phyloP scores from a whole-genome alignment of 2,113 vertebrate species.

The Dipodomys stephensi region DNA sequence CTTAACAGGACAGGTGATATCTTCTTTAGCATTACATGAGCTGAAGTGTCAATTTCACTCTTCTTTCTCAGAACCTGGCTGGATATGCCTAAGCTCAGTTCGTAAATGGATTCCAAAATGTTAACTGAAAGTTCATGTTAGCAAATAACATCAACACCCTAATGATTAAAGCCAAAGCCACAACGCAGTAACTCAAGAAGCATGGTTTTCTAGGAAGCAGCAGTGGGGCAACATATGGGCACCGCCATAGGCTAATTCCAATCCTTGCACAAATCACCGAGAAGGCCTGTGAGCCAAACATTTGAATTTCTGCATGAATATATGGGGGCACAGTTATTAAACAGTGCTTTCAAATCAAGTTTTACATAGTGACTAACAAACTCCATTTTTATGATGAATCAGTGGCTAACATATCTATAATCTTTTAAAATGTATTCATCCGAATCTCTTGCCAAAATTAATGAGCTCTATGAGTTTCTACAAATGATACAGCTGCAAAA shows the following conservation, averaged over 20 bases:
- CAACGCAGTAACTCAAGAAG: not conserved
- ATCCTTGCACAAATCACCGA: not conserved
- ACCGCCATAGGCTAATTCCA: not conserved
- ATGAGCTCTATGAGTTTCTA: constrained; percentile 32
- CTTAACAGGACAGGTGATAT: not conserved
- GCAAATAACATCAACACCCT: not conserved
- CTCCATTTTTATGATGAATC: not conserved
- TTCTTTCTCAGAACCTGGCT: not conserved
- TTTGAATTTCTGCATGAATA: not conserved
- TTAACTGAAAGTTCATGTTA: not conserved
- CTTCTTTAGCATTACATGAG: not conserved
- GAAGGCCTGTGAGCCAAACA: not conserved
- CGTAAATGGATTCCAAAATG: constrained; percentile 10
- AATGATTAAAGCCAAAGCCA: not conserved
- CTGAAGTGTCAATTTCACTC: not conserved
- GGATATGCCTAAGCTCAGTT: not conserved
- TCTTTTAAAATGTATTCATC: not conserved
- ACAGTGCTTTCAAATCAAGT: not conserved
- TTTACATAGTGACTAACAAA: not conserved
- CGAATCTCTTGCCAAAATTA: constrained; percentile 15
- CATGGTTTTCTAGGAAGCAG: not conserved
- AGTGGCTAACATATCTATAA: not conserved
- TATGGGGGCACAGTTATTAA: not conserved
- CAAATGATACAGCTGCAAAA: not conserved
- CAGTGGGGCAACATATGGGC: not conserved